Conservation (phyloP, 2,888 invertebrate species). For the Tetranychus truncatus region DNA sequence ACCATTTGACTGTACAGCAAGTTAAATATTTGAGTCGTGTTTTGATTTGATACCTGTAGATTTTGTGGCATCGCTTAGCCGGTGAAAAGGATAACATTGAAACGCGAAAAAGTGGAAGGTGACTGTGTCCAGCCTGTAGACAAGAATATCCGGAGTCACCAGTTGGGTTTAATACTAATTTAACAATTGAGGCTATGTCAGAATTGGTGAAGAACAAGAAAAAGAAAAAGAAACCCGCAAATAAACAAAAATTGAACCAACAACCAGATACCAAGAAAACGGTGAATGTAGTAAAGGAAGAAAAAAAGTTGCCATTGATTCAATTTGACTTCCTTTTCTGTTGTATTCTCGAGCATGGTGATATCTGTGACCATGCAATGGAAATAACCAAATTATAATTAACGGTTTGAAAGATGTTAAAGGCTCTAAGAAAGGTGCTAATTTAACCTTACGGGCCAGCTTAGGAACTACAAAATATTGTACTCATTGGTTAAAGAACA, state of each 20-base stretch:
- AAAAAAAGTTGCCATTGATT: slow-evolving; percentile 15
- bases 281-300: slow-evolving; percentile 2
- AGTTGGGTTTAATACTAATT: slow-evolving; percentile 17
- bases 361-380: slow-evolving; percentile 31
- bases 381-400: background rate
- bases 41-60: slow-evolving; percentile 53
- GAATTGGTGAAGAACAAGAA: slow-evolving; percentile 14
- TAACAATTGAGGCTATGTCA: slow-evolving; percentile 19
- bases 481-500: slow-evolving; percentile 96
- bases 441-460: slow-evolving; percentile 68
- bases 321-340: too few relatives aligned
- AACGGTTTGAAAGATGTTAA: slow-evolving; percentile 6
- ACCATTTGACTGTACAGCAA: background rate
- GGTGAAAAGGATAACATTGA: slow-evolving; percentile 66
- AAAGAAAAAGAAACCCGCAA: slow-evolving; percentile 15
- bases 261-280: slow-evolving; percentile 14
- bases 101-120: slow-evolving; percentile 32
- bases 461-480: slow-evolving; percentile 99
- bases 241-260: slow-evolving; percentile 50
- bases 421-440: slow-evolving; percentile 4
- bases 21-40: background rate
- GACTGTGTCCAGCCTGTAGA: slow-evolving; percentile 92
- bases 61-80: slow-evolving; percentile 98
- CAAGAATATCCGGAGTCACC: slow-evolving; percentile 33
- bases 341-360: too few relatives aligned